These are phyloP conservation scores for Thomomys bottae DNA, from an alignment of 2,113 vertebrate genomes.

Conservation along the genomic window DNA sequence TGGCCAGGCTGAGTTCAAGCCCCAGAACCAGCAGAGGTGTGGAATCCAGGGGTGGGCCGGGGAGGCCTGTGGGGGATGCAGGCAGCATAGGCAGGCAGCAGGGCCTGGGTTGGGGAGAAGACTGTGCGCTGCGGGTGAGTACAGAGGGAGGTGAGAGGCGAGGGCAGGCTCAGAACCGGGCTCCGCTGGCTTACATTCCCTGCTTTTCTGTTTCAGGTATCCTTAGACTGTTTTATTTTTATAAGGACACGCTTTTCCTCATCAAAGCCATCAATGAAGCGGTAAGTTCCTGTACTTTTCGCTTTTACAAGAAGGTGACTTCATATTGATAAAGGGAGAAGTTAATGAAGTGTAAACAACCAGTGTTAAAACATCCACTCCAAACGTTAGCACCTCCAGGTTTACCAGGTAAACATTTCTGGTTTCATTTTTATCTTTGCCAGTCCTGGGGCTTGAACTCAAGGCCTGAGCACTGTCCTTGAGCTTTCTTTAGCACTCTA, in stretches of 20 bases:
- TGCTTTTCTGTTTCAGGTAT: constrained; percentile 86
- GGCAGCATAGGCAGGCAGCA: background rate
- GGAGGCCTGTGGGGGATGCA: background rate
- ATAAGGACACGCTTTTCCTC: constrained; percentile 82
- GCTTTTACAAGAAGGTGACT: background rate
- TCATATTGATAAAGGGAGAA: too few species aligned
- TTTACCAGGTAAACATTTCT: too few species aligned
- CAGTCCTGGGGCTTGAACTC: too few species aligned
- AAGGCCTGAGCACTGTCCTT: too few species aligned
- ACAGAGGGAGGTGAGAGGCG: background rate
- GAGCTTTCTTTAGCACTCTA: too few species aligned
- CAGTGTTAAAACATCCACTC: too few species aligned
- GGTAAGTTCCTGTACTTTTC: constrained; percentile 83
- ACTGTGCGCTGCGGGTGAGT: background rate
- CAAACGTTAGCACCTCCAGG: too few species aligned
- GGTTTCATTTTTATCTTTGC: too few species aligned
- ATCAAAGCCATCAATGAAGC: constrained; percentile 88
- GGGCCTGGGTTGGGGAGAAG: background rate
- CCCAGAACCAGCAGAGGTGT: background rate
- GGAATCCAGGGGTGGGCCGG: fast-evolving
- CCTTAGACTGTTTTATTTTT: constrained; percentile 87
- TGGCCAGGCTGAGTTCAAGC: background rate
- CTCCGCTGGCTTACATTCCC: background rate
- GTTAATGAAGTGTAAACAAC: too few species aligned
- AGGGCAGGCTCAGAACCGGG: too few species aligned